Conservation (phyloP, 2,113 vertebrate genomes). For the Rattus rattus region DNA sequence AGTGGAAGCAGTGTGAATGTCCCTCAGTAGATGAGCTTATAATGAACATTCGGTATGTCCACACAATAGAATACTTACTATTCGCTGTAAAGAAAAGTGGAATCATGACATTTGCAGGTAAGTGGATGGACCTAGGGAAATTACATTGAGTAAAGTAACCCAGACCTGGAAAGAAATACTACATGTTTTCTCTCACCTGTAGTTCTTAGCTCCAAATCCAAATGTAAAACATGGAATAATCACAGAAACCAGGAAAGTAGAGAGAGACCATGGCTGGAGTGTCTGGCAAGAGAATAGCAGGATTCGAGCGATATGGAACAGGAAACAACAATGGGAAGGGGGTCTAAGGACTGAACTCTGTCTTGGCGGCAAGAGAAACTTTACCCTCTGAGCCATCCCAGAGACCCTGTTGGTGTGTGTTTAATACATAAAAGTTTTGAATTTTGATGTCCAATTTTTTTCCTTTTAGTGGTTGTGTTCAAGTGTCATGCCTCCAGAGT, state of each 20-base stretch:
- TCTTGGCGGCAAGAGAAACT: not conserved
- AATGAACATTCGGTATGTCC: not conserved
- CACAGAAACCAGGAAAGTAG: not conserved
- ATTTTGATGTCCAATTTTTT: not conserved
- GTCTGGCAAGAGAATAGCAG: not conserved
- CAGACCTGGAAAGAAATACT: not conserved
- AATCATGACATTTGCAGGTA: not conserved
- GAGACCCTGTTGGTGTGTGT: not conserved
- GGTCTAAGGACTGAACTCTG: not conserved
- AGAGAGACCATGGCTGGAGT: not conserved
- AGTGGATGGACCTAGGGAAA: not conserved
- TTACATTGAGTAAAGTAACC: not conserved
- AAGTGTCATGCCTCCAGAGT: not conserved
- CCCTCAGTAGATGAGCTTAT: not conserved
- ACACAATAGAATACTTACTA: not conserved
- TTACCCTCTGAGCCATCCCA: not conserved
- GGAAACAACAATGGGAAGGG: not conserved
- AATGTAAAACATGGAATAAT: not conserved
- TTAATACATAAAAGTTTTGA: constrained; percentile 9
- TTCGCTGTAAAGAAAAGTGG: constrained; percentile 28
- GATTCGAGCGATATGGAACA: not conserved
- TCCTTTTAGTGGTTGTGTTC: not conserved
- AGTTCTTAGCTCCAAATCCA: not conserved
- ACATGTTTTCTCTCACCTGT: not conserved
- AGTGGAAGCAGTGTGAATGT: not conserved